phyloP scores from a whole-genome alignment of 2,888 invertebrate species.

The Creontiades dilutus region DNA sequence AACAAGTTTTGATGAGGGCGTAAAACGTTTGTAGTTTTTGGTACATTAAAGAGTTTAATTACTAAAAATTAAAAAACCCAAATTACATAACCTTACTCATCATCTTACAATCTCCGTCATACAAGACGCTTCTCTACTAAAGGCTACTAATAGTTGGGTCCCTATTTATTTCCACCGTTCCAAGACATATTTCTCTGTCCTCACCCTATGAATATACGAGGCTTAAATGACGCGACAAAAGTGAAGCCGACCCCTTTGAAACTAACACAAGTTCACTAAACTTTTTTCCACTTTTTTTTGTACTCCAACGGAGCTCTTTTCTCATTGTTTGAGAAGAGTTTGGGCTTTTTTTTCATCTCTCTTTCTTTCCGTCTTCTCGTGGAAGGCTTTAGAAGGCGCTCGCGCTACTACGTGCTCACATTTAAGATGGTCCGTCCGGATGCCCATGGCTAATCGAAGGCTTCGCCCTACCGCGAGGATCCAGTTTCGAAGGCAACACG shows the following conservation, averaged over 20 bases:
- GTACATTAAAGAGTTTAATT: too few relatives aligned
- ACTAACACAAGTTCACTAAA: slow-evolving; percentile 63
- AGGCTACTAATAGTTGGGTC: too few relatives aligned
- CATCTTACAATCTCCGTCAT: too few relatives aligned
- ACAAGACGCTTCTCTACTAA: too few relatives aligned
- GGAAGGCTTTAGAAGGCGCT: slow-evolving; percentile 51
- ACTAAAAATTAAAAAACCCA: too few relatives aligned
- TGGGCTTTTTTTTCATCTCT: background rate
- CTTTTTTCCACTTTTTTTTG: slow-evolving; percentile 38
- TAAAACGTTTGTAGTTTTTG: too few relatives aligned
- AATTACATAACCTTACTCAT: too few relatives aligned
- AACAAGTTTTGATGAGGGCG: too few relatives aligned
- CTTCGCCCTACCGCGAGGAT: slow-evolving; percentile 29
- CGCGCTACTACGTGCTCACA: slow-evolving; percentile 58
- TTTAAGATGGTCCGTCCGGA: slow-evolving; percentile 43
- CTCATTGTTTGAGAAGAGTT: slow-evolving; percentile 37
- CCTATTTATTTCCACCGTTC: background rate
- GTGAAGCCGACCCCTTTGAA: slow-evolving; percentile 50
- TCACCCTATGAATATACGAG: slow-evolving; percentile 25
- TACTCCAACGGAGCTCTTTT: slow-evolving; percentile 31
- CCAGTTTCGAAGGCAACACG: slow-evolving; percentile 42
- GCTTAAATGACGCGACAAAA: slow-evolving; percentile 34
- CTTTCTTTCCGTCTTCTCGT: slow-evolving; percentile 17
- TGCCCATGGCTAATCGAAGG: slow-evolving; percentile 53
- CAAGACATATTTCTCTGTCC: slow-evolving; percentile 25